phyloP scores from a whole-genome alignment of 2,113 vertebrate genomes.

The Ptyas mucosa region DNA sequence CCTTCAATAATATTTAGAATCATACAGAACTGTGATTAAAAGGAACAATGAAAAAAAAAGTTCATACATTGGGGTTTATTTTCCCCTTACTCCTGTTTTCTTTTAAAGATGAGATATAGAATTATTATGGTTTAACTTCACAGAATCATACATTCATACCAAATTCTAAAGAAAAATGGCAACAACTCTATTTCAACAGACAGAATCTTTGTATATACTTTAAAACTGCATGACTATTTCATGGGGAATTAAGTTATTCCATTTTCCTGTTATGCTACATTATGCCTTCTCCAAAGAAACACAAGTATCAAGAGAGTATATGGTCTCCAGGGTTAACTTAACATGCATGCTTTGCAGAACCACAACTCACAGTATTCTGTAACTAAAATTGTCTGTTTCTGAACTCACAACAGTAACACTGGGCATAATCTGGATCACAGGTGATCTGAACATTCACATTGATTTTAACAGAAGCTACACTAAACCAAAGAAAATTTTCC shows the following conservation, averaged over 20 bases:
- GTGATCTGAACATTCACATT: neutral
- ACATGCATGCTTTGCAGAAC: constrained; percentile 18
- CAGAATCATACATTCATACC: neutral
- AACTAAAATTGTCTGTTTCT: constrained; percentile 15
- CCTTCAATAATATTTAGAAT: neutral
- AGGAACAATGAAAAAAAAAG: neutral
- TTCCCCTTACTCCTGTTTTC: neutral
- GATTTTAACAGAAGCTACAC: neutral
- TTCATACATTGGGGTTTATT: too few relatives aligned
- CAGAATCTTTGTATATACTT: neutral
- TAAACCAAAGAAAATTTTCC: constrained; percentile 25
- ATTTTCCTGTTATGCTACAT: constrained; percentile 8
- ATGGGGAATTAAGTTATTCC: neutral
- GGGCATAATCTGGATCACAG: neutral
- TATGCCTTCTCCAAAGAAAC: constrained; percentile 18
- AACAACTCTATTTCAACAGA: neutral
- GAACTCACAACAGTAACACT: neutral
- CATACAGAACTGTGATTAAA: neutral
- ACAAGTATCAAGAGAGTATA: constrained; percentile 35
- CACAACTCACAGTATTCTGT: constrained; percentile 26
- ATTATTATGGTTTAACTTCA: neutral
- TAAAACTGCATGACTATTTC: neutral
- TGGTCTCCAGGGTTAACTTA: constrained; percentile 29
- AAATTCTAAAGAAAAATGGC: neutral
- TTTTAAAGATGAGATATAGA: neutral